Base-by-base conservation (phyloP, 2,113 vertebrate species). In the Cyrtonyx montezumae region DNA sequence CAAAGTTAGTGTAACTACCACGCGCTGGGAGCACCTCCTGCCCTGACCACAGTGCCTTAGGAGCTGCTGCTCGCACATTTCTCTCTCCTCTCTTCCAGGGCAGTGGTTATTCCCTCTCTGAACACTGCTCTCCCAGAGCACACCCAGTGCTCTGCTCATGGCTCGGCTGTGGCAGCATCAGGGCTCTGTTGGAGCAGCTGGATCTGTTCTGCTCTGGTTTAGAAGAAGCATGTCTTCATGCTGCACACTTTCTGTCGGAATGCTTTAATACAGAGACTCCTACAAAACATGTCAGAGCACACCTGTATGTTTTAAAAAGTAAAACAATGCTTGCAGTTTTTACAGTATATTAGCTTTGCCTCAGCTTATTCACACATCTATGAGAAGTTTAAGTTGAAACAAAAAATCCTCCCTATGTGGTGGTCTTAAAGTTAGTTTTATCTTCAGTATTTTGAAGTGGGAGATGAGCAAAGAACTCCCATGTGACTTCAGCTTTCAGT, bases 131-230 rank as follows among this genome's bases (percentile, higher is more conserved):
- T 79, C 51, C 32, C 13, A 2, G 23, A 73, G 43, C 6, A 2
- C 10, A 9, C 2, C 26, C 26, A 3, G 2, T 40, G 40, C 9
- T 6, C 16, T 0, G 7, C 28, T 0, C 15, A 2, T 8, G 56
- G 21, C 49, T 34, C 0, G 4, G 23, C 18, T 11, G 6, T 34
- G 46, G 11, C 16, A 67, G 15, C 0, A 7, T 9, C 1, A 8
- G 46, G 15, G 12, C 1, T 6, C 15, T 28, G 30, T 15, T 55
- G 66, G 34, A 37, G 4, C 17, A 3, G 9, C 43, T 74, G 79
- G 69, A 84, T 36, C 13, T 2, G 17, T 66, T 12, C 7, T 70
- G 15, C 55, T n/a, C 63, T 4, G 0, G 40, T 40, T 40, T 40
- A n/a, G 20, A 42, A n/a, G 26, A 43, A 43, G 11, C 16, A 18